phyloP scores from a whole-genome alignment of 2,113 vertebrate species.

The Merops nubicus region DNA sequence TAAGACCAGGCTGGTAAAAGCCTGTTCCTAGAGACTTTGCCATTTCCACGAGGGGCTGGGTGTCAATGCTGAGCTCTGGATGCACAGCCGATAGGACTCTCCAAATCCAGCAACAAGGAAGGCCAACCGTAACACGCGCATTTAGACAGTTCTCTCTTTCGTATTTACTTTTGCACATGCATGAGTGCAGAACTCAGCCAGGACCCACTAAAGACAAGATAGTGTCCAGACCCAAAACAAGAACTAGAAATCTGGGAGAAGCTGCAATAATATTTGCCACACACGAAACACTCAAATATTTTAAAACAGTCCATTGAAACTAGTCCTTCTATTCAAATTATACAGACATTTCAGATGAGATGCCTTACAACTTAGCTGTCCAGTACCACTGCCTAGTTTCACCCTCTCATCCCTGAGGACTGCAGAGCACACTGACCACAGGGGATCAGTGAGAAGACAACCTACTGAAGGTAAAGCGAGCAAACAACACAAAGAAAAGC shows the following conservation, averaged over 20 bases:
- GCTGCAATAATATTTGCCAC: neutral
- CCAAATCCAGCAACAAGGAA: neutral
- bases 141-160: neutral
- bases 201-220: neutral
- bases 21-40: neutral
- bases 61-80: neutral
- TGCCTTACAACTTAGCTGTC: neutral
- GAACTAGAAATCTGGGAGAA: neutral
- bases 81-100: neutral
- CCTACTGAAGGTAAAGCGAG: neutral
- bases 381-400: neutral
- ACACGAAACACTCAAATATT: neutral
- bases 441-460: neutral
- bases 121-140: neutral
- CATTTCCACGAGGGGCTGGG: neutral
- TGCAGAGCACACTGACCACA: neutral
- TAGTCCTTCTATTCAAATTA: neutral
- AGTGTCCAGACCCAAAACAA: neutral
- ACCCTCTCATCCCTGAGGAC: neutral
- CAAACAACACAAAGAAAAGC: neutral
- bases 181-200: neutral
- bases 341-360: neutral
- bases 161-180: neutral
- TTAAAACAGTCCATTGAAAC: neutral
- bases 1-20: neutral